Conservation (phyloP, 2,113 vertebrate species). For the Gavialis gangeticus region DNA sequence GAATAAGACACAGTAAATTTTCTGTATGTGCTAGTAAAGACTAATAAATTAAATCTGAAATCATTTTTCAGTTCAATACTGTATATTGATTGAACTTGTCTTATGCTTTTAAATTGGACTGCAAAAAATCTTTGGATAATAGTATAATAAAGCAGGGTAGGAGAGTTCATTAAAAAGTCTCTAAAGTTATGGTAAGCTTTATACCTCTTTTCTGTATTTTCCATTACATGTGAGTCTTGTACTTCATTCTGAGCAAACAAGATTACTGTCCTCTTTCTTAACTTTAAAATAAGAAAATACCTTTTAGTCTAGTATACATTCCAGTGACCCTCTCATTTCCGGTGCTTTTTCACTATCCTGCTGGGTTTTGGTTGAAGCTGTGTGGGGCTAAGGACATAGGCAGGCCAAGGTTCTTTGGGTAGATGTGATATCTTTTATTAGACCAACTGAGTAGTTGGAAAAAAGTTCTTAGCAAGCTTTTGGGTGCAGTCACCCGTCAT, state of each 20-base stretch:
- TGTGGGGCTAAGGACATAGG: too few relatives aligned
- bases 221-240: constrained; percentile 2
- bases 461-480: too few relatives aligned
- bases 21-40: not conserved
- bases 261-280: not conserved
- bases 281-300: constrained; percentile 26
- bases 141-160: not conserved
- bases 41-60: not conserved
- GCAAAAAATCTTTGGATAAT: not conserved
- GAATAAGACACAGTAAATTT: not conserved
- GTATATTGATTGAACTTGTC: not conserved
- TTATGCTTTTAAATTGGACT: not conserved
- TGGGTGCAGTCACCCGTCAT: too few relatives aligned
- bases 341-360: constrained; percentile 45
- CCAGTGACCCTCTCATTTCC: constrained; percentile 67
- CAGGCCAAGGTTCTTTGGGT: too few relatives aligned
- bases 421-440: too few relatives aligned
- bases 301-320: constrained; percentile 57
- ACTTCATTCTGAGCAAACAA: not conserved
- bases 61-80: not conserved
- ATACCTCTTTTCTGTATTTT: constrained; percentile 26
- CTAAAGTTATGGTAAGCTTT: not conserved
- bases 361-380: too few relatives aligned
- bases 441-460: too few relatives aligned
- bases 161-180: not conserved